Conservation (phyloP, 2,888 invertebrate genomes). For the Rhingia rostrata region DNA sequence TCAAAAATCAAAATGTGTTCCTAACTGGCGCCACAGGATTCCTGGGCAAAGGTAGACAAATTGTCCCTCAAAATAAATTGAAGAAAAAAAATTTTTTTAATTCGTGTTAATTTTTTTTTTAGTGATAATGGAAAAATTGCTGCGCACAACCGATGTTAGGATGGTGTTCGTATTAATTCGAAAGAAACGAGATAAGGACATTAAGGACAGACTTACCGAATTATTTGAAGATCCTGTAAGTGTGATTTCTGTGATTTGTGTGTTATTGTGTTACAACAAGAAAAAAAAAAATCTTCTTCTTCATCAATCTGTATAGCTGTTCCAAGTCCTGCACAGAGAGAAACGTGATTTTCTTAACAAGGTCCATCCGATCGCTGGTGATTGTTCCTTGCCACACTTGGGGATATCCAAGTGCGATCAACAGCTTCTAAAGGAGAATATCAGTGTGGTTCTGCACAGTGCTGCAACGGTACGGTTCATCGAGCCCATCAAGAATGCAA, state of each 20-base stretch:
- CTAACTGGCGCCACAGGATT: conserved; percentile 86
- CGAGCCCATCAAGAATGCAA: conserved; percentile 87
- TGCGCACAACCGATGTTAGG: conserved; percentile 85
- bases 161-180: conserved; percentile 85
- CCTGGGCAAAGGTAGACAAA: conserved; percentile 81
- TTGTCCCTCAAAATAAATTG: neutral
- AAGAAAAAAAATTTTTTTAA: neutral
- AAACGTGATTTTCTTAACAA: conserved; percentile 80
- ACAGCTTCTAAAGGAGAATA: conserved; percentile 77
- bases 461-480: conserved; percentile 94
- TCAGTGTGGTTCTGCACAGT: conserved; percentile 90
- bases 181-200: conserved; percentile 86
- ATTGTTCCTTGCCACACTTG: conserved; percentile 80
- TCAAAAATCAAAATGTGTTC: conserved; percentile 85
- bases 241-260: conserved; percentile 52
- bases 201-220: conserved; percentile 86
- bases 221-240: conserved; percentile 87
- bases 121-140: conserved; percentile 86
- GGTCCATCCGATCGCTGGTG: conserved; percentile 81
- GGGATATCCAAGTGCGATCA: conserved; percentile 81
- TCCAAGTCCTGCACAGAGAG: conserved; percentile 75
- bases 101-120: conserved; percentile 44
- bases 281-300: neutral
- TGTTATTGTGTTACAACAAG: conserved; percentile 17
- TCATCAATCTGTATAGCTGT: conserved; percentile 73